Evolutionary conservation across 1,140 invertebrate genomes (phyloP).

Genomic region (Drosophila orena): DNA sequence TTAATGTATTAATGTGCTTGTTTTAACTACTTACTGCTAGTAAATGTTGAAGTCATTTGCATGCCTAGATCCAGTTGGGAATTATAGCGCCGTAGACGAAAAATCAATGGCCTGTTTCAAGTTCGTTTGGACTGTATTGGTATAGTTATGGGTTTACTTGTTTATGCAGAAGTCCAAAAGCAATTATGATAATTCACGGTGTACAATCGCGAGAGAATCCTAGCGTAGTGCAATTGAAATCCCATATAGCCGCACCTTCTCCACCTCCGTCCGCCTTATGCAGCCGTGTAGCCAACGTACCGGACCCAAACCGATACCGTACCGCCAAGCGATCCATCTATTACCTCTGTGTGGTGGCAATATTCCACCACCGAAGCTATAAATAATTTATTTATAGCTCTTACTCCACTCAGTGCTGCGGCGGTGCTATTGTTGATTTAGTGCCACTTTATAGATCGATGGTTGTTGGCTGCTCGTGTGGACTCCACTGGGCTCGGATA

Average conservation of each 20-base stretch:
- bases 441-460: conserved; percentile 76
- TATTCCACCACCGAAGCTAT: conserved; percentile 79
- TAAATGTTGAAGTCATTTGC: no score
- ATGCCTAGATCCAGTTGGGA: neutral
- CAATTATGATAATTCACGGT: neutral
- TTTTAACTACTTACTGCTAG: no score
- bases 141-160: neutral
- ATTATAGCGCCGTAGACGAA: neutral
- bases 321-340: conserved; percentile 42
- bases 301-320: conserved; percentile 32
- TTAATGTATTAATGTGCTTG: no score
- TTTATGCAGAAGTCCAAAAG: no score
- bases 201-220: neutral
- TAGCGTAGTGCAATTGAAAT: conserved; percentile 20
- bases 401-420: conserved; percentile 55
- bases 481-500: conserved; percentile 11
- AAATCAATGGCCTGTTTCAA: no score
- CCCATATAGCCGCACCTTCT: neutral
- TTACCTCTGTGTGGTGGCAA: conserved; percentile 79
- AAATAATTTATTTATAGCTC: conserved; percentile 82
- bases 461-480: conserved; percentile 42
- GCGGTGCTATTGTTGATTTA: conserved; percentile 77
- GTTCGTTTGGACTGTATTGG: no score
- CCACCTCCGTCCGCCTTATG: neutral
- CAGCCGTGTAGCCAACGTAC: conserved; percentile 24